Evolutionary conservation across 2,888 invertebrate genomes (phyloP), one percentile per base, ranked within the genome.

Genomic region (Allolobophora icterica): DNA sequence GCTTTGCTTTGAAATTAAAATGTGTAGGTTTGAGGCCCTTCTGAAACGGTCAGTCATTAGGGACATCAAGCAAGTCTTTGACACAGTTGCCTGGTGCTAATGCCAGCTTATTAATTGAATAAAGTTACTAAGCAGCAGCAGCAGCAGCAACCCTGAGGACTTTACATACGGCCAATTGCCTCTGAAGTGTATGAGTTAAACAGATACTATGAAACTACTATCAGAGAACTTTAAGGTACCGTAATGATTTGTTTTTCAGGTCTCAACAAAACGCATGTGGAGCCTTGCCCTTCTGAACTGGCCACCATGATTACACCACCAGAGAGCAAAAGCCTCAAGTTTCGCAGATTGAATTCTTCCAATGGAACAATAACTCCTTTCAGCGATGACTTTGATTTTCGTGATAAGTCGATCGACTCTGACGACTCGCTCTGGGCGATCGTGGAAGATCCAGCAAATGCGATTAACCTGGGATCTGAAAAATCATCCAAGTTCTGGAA

Each of bases 311-410:
- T 71, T 71, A 71, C 71, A 30, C 71, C 71, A 0, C 71, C 71
- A 71, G 71, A 71, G 11, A 71, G 71, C 71, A 71, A n/a, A 71
- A 71, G 11, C n/a, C 71, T 71, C 71, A 71, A 71, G 71, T 71
- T n/a, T 8, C 71, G 8, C n/a, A 11, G 71, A 71, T 13, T 71
- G 30, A 71, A n/a, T 71, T 71, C 71, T 8, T n/a, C 71, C 30
- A 71, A 71, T 13, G 71, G 71, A n/a, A n/a, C 71, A n/a, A n/a
- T 71, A 6, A n/a, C 30, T 71, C 30, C 30, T n/a, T 71, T 71
- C 87, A 87, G 21, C 38, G 87, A 38, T 35, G 87, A 17, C 34
- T 24, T 87, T 87, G 87, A 87, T 6, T 87, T 87, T 87, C 87
- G 13, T 17, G 87, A 87, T 19, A 87, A 38, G 38, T 35, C 38